These are phyloP conservation scores for Addax nasomaculatus DNA, from an alignment of 2,113 vertebrate genomes.

Conservation along the genomic window DNA sequence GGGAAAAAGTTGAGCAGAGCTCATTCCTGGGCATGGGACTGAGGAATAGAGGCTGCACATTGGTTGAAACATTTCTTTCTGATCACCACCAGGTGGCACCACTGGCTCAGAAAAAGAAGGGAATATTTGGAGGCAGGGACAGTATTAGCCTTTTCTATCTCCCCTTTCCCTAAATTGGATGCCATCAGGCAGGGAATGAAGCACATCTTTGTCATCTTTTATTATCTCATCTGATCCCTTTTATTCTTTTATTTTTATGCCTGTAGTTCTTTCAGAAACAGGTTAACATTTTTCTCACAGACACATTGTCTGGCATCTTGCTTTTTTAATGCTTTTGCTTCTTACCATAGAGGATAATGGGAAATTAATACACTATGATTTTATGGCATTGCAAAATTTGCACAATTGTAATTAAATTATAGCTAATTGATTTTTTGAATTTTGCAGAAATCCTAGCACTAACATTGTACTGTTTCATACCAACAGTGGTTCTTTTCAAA, in stretches of 20 bases:
- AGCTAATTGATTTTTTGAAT: slow-evolving; percentile 8
- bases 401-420: background rate
- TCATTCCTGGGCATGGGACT: background rate
- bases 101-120: background rate
- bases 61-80: background rate
- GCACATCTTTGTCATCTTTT: background rate
- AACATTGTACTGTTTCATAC: background rate
- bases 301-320: slow-evolving; percentile 59
- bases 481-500: background rate
- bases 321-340: slow-evolving; percentile 60
- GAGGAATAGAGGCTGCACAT: background rate
- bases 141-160: background rate
- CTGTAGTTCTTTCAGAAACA: slow-evolving; percentile 76
- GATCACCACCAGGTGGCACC: slow-evolving; percentile 4
- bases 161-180: background rate
- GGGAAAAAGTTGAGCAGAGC: background rate
- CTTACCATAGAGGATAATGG: slow-evolving; percentile 24
- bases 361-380: slow-evolving; percentile 40
- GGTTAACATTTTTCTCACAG: slow-evolving; percentile 70
- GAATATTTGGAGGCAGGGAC: background rate
- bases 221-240: slow-evolving; percentile 80
- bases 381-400: slow-evolving; percentile 48
- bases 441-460: slow-evolving; percentile 16
- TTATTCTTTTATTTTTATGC: slow-evolving; percentile 69
- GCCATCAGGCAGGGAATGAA: background rate